phyloP scores from a whole-genome alignment of 2,797 vertebrate species.

The Sebastes trivittatus region DNA sequence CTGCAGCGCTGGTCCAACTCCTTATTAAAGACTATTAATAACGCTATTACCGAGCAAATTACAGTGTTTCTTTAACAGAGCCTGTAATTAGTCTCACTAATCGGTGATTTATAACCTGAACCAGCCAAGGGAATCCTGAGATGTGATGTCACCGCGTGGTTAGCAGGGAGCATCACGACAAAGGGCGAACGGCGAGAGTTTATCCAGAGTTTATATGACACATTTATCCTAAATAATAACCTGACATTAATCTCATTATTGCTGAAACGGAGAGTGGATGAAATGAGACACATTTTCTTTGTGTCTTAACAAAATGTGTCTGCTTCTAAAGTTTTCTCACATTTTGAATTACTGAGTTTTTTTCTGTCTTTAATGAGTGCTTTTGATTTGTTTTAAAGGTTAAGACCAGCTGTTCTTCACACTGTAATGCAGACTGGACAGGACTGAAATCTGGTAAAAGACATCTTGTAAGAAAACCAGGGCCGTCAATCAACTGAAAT shows the following conservation, averaged over 20 bases:
- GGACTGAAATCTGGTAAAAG: neutral
- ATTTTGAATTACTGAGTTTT: too few species aligned
- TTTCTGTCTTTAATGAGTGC: too few species aligned
- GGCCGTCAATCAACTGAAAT: too few species aligned
- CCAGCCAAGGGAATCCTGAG: slow-evolving; percentile 28
- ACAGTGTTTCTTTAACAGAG: slow-evolving; percentile 50
- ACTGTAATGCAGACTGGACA: neutral
- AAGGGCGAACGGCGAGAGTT: neutral
- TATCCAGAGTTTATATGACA: neutral
- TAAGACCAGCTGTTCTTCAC: neutral
- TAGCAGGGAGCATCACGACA: neutral
- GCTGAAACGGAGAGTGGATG: neutral
- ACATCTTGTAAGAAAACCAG: too few species aligned
- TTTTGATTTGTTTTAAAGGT: neutral
- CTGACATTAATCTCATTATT: neutral
- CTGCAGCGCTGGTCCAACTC: neutral
- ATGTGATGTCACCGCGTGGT: slow-evolving; percentile 49
- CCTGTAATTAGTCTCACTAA: slow-evolving; percentile 54
- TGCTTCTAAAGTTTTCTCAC: neutral
- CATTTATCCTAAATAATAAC: neutral
- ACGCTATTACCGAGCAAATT: slow-evolving; percentile 17
- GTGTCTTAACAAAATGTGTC: neutral
- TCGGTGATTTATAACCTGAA: slow-evolving; percentile 39
- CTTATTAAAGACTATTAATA: slow-evolving; percentile 50
- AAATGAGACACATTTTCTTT: neutral